phyloP scores from a whole-genome alignment of 2,888 invertebrate genomes.

The Norana najaformis region DNA sequence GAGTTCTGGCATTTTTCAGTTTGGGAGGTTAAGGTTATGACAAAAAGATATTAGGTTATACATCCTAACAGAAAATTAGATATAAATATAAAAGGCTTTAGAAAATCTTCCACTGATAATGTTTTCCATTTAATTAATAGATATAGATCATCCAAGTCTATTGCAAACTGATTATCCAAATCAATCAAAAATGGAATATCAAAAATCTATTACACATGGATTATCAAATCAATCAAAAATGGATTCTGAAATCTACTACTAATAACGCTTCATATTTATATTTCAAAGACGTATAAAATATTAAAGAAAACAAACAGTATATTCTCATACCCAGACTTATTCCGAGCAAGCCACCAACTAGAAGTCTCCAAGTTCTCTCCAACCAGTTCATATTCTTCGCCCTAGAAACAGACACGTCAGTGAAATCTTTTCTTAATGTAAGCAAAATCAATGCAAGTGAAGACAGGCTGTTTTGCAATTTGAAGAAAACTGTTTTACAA shows the following conservation, averaged over 20 bases:
- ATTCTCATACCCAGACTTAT: slow-evolving; percentile 30
- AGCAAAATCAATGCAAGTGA: neutral
- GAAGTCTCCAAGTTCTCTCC: slow-evolving; percentile 28
- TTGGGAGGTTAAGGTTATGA: no score
- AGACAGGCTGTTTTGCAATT: neutral
- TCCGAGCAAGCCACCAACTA: slow-evolving; percentile 33
- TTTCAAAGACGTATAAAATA: neutral
- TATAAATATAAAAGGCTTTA: neutral
- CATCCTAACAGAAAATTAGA: neutral
- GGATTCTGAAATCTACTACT: neutral
- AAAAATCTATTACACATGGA: neutral
- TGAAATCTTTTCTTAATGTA: neutral
- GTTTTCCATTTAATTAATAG: neutral
- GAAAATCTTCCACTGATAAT: neutral
- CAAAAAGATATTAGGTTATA: neutral
- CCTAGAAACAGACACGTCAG: slow-evolving; percentile 24
- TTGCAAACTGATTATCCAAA: no score
- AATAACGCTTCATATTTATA: no score
- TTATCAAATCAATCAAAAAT: neutral
- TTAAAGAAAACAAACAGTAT: neutral
- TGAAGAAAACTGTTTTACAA: neutral
- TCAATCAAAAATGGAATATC: neutral
- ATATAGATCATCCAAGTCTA: no score
- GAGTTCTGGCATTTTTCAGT: no score
- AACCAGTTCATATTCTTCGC: slow-evolving; percentile 38